Conservation (phyloP, 2,888 invertebrate species). For the Platycnemis pennipes region DNA sequence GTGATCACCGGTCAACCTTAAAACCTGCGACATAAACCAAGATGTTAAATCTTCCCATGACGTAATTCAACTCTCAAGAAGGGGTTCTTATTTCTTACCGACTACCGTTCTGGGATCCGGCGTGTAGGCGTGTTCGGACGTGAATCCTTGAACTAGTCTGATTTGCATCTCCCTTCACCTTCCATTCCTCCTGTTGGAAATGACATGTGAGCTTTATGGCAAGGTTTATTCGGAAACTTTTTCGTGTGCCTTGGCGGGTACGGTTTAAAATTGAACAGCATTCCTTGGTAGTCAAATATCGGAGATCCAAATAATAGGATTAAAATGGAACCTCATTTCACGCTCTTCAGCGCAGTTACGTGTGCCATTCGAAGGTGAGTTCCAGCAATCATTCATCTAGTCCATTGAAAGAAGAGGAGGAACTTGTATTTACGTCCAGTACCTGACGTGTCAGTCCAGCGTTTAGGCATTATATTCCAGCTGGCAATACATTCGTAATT, state of each 20-base stretch:
- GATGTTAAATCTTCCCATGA: background rate
- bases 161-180: background rate
- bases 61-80: background rate
- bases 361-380: background rate
- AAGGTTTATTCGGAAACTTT: background rate
- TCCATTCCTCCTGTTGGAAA: background rate
- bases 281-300: background rate
- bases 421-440: background rate
- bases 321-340: background rate
- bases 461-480: background rate
- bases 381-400: background rate
- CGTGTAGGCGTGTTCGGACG: background rate
- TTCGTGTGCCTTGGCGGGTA: background rate
- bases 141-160: background rate
- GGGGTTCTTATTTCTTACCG: background rate
- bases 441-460: background rate
- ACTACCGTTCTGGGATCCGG: background rate
- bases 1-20: background rate
- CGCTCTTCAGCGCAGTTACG: slow-evolving; percentile 18
- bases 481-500: too few species aligned
- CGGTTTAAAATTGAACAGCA: background rate
- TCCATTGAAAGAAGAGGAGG: background rate
- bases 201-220: background rate
- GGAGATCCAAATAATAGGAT: background rate
- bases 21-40: background rate